Percentiles rank a stretch among this genome's conserved stretches.
Conservation (phyloP, 1,140 invertebrate genomes). For the Popillia japonica region DNA sequence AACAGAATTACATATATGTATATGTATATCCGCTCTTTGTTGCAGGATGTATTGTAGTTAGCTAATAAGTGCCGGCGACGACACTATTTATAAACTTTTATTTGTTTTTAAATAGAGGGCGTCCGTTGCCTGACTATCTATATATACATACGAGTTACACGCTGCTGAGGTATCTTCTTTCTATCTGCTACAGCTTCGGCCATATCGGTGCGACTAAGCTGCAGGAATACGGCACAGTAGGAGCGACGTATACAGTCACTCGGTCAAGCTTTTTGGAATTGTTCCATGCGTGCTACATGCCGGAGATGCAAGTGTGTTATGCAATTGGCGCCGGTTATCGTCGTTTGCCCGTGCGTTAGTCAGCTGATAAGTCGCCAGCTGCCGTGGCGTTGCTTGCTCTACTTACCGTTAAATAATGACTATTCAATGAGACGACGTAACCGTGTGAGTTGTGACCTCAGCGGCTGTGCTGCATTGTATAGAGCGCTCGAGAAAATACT, state of each 20-base stretch:
- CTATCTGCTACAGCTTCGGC: not conserved
- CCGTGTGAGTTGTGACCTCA: not conserved
- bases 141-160: no score
- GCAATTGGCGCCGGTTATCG: slow-evolving; percentile 24
- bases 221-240: not conserved
- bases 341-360: slow-evolving; percentile 12
- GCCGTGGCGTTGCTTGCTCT: slow-evolving; percentile 10
- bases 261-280: slow-evolving; percentile 34
- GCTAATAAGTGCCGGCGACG: no score
- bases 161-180: no score
- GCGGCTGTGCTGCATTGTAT: not conserved
- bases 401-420: slow-evolving; percentile 34
- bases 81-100: no score
- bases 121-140: no score
- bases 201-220: not conserved
- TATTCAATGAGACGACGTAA: slow-evolving; percentile 31
- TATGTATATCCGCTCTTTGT: no score
- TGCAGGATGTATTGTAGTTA: no score
- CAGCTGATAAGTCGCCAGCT: slow-evolving; percentile 24
- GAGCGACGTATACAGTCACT: slow-evolving; percentile 8
- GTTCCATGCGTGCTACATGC: slow-evolving; percentile 24
- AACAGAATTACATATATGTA: no score
- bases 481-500: no score
- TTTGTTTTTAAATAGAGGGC: no score
- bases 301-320: slow-evolving; percentile 27